These are phyloP conservation scores for Galeruca laticollis DNA, from an alignment of 2,888 invertebrate species.

Conservation along the genomic window DNA sequence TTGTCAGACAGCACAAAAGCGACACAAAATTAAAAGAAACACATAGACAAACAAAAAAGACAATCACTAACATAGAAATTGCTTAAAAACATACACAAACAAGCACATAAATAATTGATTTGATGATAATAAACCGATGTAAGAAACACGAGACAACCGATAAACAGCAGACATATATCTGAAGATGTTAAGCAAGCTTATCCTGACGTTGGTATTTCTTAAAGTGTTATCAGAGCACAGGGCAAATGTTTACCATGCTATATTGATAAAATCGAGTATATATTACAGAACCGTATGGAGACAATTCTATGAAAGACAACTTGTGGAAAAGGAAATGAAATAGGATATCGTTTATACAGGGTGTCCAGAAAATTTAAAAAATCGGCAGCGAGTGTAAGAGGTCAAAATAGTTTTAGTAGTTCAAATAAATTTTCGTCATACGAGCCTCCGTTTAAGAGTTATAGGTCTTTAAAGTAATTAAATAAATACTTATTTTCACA, in stretches of 20 bases:
- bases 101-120: slow-evolving; percentile 22
- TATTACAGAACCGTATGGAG: slow-evolving; percentile 10
- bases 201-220: slow-evolving; percentile 28
- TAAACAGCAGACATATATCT: slow-evolving; percentile 18
- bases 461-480: too few relatives aligned
- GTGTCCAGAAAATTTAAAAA: too few relatives aligned
- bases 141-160: slow-evolving; percentile 24
- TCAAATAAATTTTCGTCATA: too few relatives aligned
- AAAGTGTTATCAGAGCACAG: slow-evolving; percentile 22
- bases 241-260: slow-evolving; percentile 38
- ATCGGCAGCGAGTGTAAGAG: too few relatives aligned
- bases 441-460: too few relatives aligned
- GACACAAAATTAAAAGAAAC: slow-evolving; percentile 7
- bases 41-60: slow-evolving; percentile 20
- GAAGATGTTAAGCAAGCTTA: slow-evolving; percentile 25
- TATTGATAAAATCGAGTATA: slow-evolving; percentile 28
- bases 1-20: slow-evolving; percentile 4
- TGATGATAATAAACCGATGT: slow-evolving; percentile 6
- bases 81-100: slow-evolving; percentile 12
- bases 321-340: too few relatives aligned
- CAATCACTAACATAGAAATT: slow-evolving; percentile 22
- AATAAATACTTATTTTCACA: too few relatives aligned
- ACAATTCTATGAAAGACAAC: neutral
- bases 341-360: too few relatives aligned
- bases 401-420: too few relatives aligned